A percentile compares a stretch with the other conserved stretches of the same genome.
Evolutionary conservation across 2,888 invertebrate species (phyloP).

Genomic region (Drosophila helvetica): DNA sequence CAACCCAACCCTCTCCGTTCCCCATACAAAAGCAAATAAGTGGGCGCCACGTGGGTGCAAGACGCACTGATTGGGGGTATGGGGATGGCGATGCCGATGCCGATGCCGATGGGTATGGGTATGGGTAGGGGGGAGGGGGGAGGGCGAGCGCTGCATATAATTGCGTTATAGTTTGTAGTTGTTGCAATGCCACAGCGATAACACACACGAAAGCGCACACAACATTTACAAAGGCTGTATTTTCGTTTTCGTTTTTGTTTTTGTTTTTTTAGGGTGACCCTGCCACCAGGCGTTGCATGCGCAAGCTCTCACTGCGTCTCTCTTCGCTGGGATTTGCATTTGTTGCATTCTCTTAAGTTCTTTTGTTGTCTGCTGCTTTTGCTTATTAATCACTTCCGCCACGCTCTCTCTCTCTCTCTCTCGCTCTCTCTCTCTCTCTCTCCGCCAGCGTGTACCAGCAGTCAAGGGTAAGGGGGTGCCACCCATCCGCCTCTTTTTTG

Average conservation of each 20-base stretch:
- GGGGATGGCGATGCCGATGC: too few species aligned
- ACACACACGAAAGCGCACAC: constrained; percentile 54
- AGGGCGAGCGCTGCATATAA: constrained; percentile 53
- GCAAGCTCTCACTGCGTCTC: constrained; percentile 65
- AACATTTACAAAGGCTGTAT: background rate
- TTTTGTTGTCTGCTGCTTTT: constrained; percentile 42
- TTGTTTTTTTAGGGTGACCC: constrained; percentile 61
- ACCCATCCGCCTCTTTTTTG: background rate
- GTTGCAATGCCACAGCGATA: constrained; percentile 53
- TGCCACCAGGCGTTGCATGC: constrained; percentile 48
- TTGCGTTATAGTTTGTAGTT: constrained; percentile 74
- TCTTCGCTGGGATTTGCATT: constrained; percentile 26
- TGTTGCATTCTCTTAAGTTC: constrained; percentile 25
- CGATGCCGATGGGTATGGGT: too few species aligned
- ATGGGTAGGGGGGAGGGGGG: background rate
- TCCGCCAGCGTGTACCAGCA: background rate
- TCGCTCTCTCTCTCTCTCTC: background rate
- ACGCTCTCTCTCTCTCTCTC: background rate
- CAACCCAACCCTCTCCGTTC: constrained; percentile 30
- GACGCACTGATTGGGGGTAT: background rate
- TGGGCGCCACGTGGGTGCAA: constrained; percentile 16
- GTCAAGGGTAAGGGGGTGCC: background rate
- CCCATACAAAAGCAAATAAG: constrained; percentile 12
- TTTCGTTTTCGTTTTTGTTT: too few species aligned
- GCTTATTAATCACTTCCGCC: constrained; percentile 72